phyloP scores from a whole-genome alignment of 37 sponge, comb jelly and placozoan species.

The Haliclona indistincta region DNA sequence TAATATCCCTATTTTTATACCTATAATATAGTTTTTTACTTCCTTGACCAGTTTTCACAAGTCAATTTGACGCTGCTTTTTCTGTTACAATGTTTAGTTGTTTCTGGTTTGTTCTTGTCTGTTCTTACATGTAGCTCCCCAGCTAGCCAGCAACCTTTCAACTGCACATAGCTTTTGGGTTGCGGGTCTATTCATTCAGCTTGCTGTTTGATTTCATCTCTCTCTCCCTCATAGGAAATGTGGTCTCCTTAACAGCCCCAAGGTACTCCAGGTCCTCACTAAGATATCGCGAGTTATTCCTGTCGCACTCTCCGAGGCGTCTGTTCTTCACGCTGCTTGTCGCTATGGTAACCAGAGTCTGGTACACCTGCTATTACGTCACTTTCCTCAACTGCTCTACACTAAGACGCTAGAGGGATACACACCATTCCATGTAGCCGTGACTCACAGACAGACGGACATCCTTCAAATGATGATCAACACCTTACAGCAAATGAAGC shows the following conservation, averaged over 20 bases:
- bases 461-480: conserved; percentile 22
- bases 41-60: too few relatives aligned
- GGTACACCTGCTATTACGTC: conserved; percentile 10
- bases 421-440: conserved; percentile 64
- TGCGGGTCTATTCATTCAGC: not conserved
- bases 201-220: not conserved
- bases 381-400: conserved; percentile 35
- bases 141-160: too few relatives aligned
- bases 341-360: conserved; percentile 38
- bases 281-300: conserved; percentile 48
- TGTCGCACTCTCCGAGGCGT: conserved; percentile 30
- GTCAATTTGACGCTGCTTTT: too few relatives aligned
- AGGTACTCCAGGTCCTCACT: conserved; percentile 19
- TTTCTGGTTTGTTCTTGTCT: too few relatives aligned
- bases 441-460: conserved; percentile 18
- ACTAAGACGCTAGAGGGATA: conserved; percentile 53
- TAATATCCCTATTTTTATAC: too few relatives aligned
- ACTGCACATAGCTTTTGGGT: not conserved
- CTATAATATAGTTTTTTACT: too few relatives aligned
- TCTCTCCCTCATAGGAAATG: conserved; percentile 33
- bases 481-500: not conserved
- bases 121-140: too few relatives aligned
- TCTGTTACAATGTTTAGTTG: too few relatives aligned
- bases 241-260: conserved; percentile 25
- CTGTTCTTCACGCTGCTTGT: conserved; percentile 59